Base-by-base conservation (phyloP, 2,113 vertebrate genomes). In the Cercocebus atys region DNA sequence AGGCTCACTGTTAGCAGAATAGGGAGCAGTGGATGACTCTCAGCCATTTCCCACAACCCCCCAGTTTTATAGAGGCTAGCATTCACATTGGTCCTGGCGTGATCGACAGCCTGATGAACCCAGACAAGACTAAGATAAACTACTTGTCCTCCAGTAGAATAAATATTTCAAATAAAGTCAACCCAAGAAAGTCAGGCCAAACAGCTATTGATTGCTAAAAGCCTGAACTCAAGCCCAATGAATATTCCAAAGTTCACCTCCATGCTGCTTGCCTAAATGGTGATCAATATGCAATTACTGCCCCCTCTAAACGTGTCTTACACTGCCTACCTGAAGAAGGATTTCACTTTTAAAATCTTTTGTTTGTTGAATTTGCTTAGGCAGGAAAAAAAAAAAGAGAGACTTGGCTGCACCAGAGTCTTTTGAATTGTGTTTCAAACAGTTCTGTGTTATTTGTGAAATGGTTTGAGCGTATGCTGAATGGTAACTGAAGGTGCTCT, bases 121-220 rank as follows among this genome's bases (percentile, higher is more conserved):
- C 75, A 97, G 98, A 98, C 98, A 98, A 98, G 98, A 99, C 98
- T 97, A 98, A 99, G 98, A 99, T 97, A 98, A 99, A 99, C 98
- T 98, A 76, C 98, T 97, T 98, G 97, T 98, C 98, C 98, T 99
- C 97, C 0, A n/a, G 98, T 98, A 98, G 99, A 98, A 99, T 99
- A 99, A 99, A 99, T 99, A 99, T 99, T 99, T 99, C 98, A 98
- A 98, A 98, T 98, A 98, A 98, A 98, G 98, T 98, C 99, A 98
- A 98, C 98, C 97, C 90, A 55, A 98, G 98, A 98, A 98, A 98
- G 98, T 97, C 98, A 98, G 97, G 98, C 98, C 98, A 98, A 98
- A 97, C 97, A 98, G 97, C 97, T 99, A 99, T 99, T 98, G 99
- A 99, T 99, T 98, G 96, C 97, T 98, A 97, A 98, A 98, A 98